phyloP scores from a whole-genome alignment of 2,113 vertebrate genomes.

The Chrysochloris asiatica region DNA sequence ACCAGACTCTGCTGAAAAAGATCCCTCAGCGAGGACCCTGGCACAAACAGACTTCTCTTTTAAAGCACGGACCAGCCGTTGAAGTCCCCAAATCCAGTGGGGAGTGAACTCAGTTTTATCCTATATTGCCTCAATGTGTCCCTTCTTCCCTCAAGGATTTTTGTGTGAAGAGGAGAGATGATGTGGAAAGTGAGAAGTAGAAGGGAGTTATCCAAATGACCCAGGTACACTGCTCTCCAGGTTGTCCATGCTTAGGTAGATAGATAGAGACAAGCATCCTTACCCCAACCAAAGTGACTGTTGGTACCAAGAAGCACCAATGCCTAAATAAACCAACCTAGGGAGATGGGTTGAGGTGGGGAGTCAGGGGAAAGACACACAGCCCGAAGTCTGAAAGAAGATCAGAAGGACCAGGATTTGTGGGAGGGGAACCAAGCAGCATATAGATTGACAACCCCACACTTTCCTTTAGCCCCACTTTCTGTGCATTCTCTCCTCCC shows the following conservation, averaged over 20 bases:
- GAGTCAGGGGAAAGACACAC: background rate
- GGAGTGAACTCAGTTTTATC: background rate
- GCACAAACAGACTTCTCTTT: background rate
- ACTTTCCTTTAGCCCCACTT: background rate
- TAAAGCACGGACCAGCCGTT: constrained; percentile 73
- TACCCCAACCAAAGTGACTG: background rate
- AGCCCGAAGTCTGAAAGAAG: background rate
- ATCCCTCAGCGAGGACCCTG: background rate
- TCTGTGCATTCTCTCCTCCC: background rate
- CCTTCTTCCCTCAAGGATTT: background rate
- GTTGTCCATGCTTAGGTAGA: background rate
- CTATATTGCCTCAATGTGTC: background rate
- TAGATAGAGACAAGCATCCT: background rate
- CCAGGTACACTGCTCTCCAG: background rate
- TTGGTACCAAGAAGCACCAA: background rate
- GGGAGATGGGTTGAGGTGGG: too few relatives aligned
- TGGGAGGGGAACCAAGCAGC: background rate
- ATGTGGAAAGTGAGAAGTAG: too few relatives aligned
- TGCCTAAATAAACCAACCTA: background rate
- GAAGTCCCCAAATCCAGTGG: constrained; percentile 63
- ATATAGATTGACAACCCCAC: background rate
- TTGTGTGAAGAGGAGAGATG: background rate
- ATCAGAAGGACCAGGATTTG: background rate
- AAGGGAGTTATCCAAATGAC: background rate
- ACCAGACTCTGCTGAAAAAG: background rate